phyloP scores from a whole-genome alignment of 2,797 vertebrate genomes.

The Parauchenoglanis ngamensis region DNA sequence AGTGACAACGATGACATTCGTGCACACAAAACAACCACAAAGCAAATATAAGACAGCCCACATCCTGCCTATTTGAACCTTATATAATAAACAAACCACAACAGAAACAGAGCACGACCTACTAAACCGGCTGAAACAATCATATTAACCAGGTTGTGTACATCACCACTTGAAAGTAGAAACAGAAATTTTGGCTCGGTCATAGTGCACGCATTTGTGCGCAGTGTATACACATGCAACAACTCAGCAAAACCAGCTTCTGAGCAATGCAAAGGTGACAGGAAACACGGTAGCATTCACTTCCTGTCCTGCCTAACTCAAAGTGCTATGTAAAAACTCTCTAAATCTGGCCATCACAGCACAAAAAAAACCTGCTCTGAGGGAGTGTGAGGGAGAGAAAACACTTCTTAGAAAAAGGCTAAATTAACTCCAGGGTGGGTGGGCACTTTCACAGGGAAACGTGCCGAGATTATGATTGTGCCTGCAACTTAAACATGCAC shows the following conservation, averaged over 20 bases:
- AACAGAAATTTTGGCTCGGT: background rate
- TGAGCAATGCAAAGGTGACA: conserved; percentile 70
- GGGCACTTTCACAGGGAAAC: conserved; percentile 18
- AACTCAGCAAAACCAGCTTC: conserved; percentile 55
- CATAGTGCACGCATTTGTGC: conserved; percentile 5
- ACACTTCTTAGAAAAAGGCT: conserved; percentile 20
- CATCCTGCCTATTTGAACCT: conserved; percentile 64
- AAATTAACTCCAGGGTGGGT: conserved; percentile 45
- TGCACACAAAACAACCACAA: conserved; percentile 57
- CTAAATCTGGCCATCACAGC: conserved; percentile 48
- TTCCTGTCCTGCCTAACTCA: conserved; percentile 68
- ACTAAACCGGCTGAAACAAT: conserved; percentile 22
- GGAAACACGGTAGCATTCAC: conserved; percentile 74
- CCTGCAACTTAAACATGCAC: background rate
- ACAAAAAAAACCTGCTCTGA: conserved; percentile 18
- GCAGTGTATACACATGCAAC: conserved; percentile 44
- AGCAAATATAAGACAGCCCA: conserved; percentile 61
- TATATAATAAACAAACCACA: conserved; percentile 54
- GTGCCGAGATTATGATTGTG: background rate
- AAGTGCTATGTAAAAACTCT: conserved; percentile 59
- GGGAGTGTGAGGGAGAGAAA: conserved; percentile 30
- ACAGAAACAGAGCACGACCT: conserved; percentile 37
- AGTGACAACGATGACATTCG: conserved; percentile 64
- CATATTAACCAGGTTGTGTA: conserved; percentile 25
- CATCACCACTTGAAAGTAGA: background rate